These are phyloP conservation scores for Brachionichthys hirsutus DNA, from an alignment of 2,113 vertebrate species.

Conservation along the genomic window DNA sequence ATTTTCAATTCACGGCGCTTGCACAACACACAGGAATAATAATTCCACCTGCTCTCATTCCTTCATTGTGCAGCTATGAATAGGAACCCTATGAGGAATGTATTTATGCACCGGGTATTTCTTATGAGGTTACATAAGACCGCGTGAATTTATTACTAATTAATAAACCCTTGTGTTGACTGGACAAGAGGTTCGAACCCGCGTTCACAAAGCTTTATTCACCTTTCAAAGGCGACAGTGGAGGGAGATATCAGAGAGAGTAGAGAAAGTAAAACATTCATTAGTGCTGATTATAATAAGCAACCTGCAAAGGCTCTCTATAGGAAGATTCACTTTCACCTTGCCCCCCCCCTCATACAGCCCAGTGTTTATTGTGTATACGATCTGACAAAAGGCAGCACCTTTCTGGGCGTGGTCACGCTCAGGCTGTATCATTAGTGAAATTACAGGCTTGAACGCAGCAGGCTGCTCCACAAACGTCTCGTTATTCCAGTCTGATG, in stretches of 20 bases:
- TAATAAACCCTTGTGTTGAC: no score
- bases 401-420: slow-evolving; percentile 32
- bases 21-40: no score
- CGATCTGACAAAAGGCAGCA: slow-evolving; percentile 42
- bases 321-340: slow-evolving; percentile 41
- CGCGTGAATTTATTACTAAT: no score
- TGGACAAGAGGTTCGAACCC: no score
- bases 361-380: slow-evolving; percentile 58
- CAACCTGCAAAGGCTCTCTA: background rate
- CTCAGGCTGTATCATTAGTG: slow-evolving; percentile 36
- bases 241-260: background rate
- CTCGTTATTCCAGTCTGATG: background rate
- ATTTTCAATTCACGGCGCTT: no score
- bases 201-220: no score
- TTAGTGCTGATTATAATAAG: background rate
- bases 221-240: background rate
- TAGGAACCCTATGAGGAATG: no score
- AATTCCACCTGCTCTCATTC: no score
- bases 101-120: no score
- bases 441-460: slow-evolving; percentile 14
- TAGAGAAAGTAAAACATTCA: background rate
- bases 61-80: no score
- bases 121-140: no score
- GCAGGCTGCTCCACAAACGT: background rate
- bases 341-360: slow-evolving; percentile 18